Percentiles rank a stretch among this genome's conserved stretches.
phyloP scores from a whole-genome alignment of 2,888 invertebrate genomes.

The Priocnemis perturbator region DNA sequence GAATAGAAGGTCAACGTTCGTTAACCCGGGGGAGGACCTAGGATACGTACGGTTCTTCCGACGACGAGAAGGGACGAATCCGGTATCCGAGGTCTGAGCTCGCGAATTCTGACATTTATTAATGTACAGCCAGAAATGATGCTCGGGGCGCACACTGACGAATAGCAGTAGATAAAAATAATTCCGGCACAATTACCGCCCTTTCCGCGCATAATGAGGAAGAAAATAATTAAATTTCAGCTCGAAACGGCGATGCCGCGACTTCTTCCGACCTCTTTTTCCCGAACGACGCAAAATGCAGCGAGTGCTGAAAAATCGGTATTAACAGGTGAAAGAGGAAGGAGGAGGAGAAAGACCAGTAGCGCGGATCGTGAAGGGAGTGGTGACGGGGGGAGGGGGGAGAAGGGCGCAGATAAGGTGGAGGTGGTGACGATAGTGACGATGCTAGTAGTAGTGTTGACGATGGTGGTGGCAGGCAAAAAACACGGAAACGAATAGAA shows the following conservation, averaged over 20 bases:
- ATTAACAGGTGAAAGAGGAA: too few relatives aligned
- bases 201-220: slow-evolving; percentile 15
- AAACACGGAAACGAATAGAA: slow-evolving; percentile 63
- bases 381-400: slow-evolving; percentile 13
- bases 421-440: neutral
- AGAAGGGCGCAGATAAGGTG: slow-evolving; percentile 25
- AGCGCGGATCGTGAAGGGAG: neutral
- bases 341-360: too few relatives aligned
- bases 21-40: neutral
- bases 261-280: slow-evolving; percentile 13
- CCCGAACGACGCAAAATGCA: neutral
- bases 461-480: slow-evolving; percentile 35
- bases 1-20: too few relatives aligned
- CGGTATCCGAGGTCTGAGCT: too few relatives aligned
- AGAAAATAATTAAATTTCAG: slow-evolving; percentile 41
- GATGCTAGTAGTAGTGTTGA: neutral
- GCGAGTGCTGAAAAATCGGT: slow-evolving; percentile 24
- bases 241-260: slow-evolving; percentile 24
- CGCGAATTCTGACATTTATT: neutral
- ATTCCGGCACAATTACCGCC: too few relatives aligned
- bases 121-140: too few relatives aligned
- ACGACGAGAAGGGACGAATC: too few relatives aligned
- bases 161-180: too few relatives aligned
- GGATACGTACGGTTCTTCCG: neutral
- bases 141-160: neutral